Evolutionary conservation across 23 tunicate species (phyloP), one percentile per base, ranked within the genome.

Genomic region (Halocynthia aurantium): DNA sequence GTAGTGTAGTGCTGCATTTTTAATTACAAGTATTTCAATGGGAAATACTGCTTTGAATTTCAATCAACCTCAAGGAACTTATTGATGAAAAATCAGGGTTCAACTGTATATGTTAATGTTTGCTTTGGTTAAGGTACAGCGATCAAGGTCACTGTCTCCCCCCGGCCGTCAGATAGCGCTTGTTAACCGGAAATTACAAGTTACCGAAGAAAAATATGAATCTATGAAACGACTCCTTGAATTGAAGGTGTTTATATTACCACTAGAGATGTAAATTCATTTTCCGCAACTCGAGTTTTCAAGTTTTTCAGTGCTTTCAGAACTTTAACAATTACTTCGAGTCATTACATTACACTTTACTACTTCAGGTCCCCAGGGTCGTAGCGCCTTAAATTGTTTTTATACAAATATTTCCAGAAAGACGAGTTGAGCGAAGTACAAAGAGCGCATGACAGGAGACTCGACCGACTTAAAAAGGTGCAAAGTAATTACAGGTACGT

Each of bases 351-450:
- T 15, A 68, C 22, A 68, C 20, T 18, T 2, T 18, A 11, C 15
- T 58, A 58, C n/a, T 58, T 1, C 4, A 31, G 44, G 44, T 31
- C 4, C 44, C 44, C 44, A 31, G 44, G 44, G 4, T 31, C 44
- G 4, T 31, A 31, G 44, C 44, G 4, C 44, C 44, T 31, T 31
- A 31, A 31, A 31, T 0, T 58, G 4, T 13, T 0, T 13, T n/a
- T 58, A 58, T 15, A 1, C 4, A 2, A 58, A n/a, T 58, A 53
- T 8, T 55, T 13, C 2, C 67, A 74, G 78, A 74, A 82, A 72
- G 97, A 85, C 18, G 97, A 90, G 81, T 76, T 90, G 52, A 74
- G 53, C 8, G 88, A 90, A 77, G 65, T 90, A 6, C 88, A 90
- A 73, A 66, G 67, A 80, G 97, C 97, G 40, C 97, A 90, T 69